Percentiles rank a stretch among this genome's conserved stretches.
These are phyloP conservation scores for Sesia bembeciformis DNA, from an alignment of 2,888 invertebrate species.

Conservation along the genomic window DNA sequence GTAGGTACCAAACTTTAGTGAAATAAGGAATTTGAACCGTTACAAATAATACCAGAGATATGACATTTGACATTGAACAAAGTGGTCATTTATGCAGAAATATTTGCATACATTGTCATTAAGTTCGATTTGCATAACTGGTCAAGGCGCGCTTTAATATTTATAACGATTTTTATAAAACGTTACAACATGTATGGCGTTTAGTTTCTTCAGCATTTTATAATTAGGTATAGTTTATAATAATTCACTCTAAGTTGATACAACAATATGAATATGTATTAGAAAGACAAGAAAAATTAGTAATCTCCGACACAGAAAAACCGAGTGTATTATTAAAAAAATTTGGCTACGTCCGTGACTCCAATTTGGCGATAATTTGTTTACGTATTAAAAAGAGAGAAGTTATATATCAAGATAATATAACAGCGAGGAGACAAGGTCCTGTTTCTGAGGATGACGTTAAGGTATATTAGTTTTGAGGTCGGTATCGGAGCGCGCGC, in stretches of 20 bases:
- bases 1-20: too few relatives aligned
- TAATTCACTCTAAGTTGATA: too few relatives aligned
- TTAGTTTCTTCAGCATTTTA: too few relatives aligned
- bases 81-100: background rate
- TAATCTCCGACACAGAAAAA: too few relatives aligned
- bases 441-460: background rate
- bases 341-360: slow-evolving; percentile 51
- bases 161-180: too few relatives aligned
- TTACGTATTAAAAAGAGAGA: slow-evolving; percentile 28
- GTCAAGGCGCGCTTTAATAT: slow-evolving; percentile 16
- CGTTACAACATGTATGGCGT: too few relatives aligned
- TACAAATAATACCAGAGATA: too few relatives aligned
- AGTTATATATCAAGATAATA: background rate
- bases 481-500: slow-evolving; percentile 41
- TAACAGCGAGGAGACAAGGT: background rate
- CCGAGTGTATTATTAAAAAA: slow-evolving; percentile 3
- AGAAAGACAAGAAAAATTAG: too few relatives aligned
- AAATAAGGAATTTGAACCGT: too few relatives aligned
- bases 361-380: slow-evolving; percentile 37
- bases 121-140: slow-evolving; percentile 33
- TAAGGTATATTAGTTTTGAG: slow-evolving; percentile 56
- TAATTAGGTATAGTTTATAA: too few relatives aligned
- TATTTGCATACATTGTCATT: background rate
- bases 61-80: background rate
- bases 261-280: too few relatives aligned